These are phyloP conservation scores for Tetranychus cinnabarinus DNA, from an alignment of 1,140 invertebrate species.

Conservation along the genomic window DNA sequence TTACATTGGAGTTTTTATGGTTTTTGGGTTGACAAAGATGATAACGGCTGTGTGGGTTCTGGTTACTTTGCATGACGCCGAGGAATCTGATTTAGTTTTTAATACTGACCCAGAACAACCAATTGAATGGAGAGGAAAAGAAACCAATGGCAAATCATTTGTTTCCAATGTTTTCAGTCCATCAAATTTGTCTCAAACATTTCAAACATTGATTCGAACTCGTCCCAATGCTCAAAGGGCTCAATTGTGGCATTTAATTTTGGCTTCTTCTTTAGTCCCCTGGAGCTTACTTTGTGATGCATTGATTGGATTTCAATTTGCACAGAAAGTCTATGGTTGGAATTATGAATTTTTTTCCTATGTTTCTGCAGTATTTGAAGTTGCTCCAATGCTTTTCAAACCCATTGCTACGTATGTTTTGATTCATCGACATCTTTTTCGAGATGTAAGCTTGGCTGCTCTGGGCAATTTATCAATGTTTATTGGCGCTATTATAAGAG, in stretches of 20 bases:
- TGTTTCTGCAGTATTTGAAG: neutral
- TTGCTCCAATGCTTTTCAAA: neutral
- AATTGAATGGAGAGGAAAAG: too few relatives aligned
- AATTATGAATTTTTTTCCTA: conserved; percentile 1
- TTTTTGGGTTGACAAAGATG: too few relatives aligned
- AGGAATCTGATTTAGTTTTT: too few relatives aligned
- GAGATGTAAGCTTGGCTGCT: neutral
- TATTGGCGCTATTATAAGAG: neutral
- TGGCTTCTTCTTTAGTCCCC: neutral
- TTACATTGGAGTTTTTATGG: too few relatives aligned
- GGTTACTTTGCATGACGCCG: too few relatives aligned
- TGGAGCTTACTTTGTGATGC: neutral
- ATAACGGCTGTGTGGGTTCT: too few relatives aligned
- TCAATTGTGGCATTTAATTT: conserved; percentile 1
- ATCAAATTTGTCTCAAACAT: conserved; percentile 1
- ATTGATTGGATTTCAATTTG: conserved; percentile 4
- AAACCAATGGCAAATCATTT: too few relatives aligned
- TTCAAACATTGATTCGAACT: neutral
- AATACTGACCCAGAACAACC: too few relatives aligned
- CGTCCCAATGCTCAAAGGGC: neutral
- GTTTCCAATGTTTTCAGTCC: neutral
- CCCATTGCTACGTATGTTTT: neutral
- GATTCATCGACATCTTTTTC: neutral
- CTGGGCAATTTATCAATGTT: neutral
- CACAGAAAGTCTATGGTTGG: conserved; percentile 4